Conservation (phyloP, 2,113 vertebrate species). For the Mugil cephalus region DNA sequence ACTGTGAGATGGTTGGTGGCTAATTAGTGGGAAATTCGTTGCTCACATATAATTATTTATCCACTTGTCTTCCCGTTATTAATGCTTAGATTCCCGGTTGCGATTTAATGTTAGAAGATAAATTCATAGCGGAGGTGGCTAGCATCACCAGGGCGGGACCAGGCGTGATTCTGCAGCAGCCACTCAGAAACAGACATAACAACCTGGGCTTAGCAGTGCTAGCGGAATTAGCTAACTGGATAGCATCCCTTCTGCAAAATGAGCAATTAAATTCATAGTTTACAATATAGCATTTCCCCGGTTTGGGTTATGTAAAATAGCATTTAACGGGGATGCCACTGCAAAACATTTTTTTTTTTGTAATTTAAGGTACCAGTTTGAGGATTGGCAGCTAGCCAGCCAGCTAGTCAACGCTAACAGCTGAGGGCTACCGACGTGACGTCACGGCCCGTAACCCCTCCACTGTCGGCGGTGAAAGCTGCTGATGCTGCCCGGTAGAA, state of each 20-base stretch:
- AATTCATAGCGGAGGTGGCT: too few species aligned
- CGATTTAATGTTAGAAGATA: not conserved
- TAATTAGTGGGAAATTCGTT: conserved; percentile 1
- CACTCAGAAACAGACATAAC: conserved; percentile 16
- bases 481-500: conserved; percentile 61
- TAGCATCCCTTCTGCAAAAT: conserved; percentile 5
- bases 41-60: not conserved
- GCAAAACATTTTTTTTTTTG: not conserved
- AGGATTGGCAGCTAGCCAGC: conserved; percentile 66
- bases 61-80: not conserved
- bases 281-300: not conserved
- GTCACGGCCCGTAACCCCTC: conserved; percentile 69
- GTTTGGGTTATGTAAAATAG: not conserved
- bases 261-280: not conserved
- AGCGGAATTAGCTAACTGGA: conserved; percentile 56
- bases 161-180: conserved; percentile 64
- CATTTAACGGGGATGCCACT: accelerated
- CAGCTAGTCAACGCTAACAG: conserved; percentile 72
- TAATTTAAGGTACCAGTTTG: conserved; percentile 17
- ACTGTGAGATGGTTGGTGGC: not conserved
- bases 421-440: conserved; percentile 76
- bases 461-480: conserved; percentile 60
- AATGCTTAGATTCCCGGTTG: not conserved
- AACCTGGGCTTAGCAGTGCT: conserved; percentile 50
- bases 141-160: conserved; percentile 37